Base-by-base conservation (phyloP, 2,797 vertebrate genomes). In the Antennarius maculatus region DNA sequence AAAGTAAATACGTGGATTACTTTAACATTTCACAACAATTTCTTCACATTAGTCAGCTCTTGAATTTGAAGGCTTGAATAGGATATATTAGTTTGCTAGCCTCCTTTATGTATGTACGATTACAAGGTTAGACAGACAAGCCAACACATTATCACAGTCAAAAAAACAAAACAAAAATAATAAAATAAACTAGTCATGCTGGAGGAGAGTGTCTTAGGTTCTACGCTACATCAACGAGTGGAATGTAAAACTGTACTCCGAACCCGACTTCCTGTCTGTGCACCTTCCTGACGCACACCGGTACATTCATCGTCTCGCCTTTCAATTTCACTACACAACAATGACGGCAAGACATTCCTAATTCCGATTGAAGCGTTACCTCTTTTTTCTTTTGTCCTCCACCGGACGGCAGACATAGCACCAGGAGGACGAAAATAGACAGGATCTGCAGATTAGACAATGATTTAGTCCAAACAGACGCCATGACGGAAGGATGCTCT, bases 381-480 rank as follows among this genome's bases (percentile, higher is more conserved):
- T 95, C 94, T 61, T 95, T 95, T 63, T 95, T 95, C 86, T 94
- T 94, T 55, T 95, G 94, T 42, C 93, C 90, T 79, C 91, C 93
- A 37, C 93, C 94, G 13, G 79, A 80, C 5, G 92, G 90, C 58
- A 92, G 78, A 74, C 88, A 92, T 53, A 92, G 69, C 62, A 91
- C 37, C 54, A 94, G 69, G 6, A 94, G 61, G 7, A 93, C 43
- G 50, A 93, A 80, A 57, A 88, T 55, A 23, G 58, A 74, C 34
- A 87, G 60, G 0, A 81, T 8, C 48, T 85, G 69, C 61, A 90
- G 82, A 54, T 85, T 84, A 49, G 81, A 53, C 51, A 50, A 8
- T 43, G 66, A 75, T 77, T 85, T 88, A 50, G 61, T 49, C 63
- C 74, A 77, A 48, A 82, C 49, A 67, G 85, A 80, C 89, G 92